Evolutionary conservation across 2,797 vertebrate genomes (phyloP).

Genomic region (Hylomyscus alleni): DNA sequence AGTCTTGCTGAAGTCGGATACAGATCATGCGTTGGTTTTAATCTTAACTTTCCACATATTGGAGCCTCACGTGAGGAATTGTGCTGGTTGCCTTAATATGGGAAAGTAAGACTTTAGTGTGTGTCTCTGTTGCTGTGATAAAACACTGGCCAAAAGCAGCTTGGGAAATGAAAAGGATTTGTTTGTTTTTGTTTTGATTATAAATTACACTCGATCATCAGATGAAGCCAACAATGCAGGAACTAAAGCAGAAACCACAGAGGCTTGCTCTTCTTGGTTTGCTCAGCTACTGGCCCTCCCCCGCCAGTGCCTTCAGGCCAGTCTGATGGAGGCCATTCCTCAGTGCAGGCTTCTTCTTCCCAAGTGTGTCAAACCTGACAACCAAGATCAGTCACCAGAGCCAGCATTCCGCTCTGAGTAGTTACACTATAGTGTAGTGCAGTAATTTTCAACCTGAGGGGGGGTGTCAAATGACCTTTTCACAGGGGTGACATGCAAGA

Average conservation of each 20-base stretch:
- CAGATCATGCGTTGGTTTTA: not conserved
- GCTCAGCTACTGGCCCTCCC: not conserved
- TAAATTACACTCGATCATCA: not conserved
- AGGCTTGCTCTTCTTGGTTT: not conserved
- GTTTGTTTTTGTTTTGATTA: not conserved
- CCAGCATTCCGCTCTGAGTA: not conserved
- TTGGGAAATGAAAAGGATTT: not conserved
- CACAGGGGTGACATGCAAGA: not conserved
- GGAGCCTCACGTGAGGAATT: not conserved
- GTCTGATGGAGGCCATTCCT: not conserved
- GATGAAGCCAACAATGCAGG: not conserved
- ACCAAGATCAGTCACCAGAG: not conserved
- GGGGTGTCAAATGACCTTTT: too few relatives aligned
- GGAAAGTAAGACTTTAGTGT: too few relatives aligned
- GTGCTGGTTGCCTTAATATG: not conserved
- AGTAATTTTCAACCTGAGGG: not conserved
- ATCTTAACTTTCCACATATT: not conserved
- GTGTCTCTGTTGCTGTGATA: not conserved
- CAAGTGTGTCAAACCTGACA: not conserved
- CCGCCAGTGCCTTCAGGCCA: not conserved
- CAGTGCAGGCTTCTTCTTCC: not conserved
- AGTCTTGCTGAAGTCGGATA: not conserved
- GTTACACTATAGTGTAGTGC: rapidly evolving
- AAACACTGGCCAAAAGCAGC: not conserved
- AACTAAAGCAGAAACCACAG: not conserved